phyloP scores from a whole-genome alignment of 2,888 invertebrate species.

The Lumbricus terrestris region DNA sequence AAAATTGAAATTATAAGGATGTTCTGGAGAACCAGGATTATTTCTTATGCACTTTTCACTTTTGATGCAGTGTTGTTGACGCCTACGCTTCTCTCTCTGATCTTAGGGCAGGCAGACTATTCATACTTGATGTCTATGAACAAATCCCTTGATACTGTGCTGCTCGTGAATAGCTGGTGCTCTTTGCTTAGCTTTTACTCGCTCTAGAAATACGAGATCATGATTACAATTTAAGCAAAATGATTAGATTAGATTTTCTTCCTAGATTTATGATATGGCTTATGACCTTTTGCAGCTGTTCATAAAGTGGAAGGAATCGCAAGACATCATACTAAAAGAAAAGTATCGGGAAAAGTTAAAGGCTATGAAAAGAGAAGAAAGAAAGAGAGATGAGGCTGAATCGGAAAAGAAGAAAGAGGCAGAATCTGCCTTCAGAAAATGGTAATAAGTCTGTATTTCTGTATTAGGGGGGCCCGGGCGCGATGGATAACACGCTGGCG shows the following conservation, averaged over 20 bases:
- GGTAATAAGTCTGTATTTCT: neutral
- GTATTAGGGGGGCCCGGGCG: no score
- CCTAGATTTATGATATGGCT: neutral
- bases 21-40: no score
- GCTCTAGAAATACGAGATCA: no score
- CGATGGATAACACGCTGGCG: no score
- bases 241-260: neutral
- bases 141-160: no score
- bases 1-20: no score
- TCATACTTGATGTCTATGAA: neutral
- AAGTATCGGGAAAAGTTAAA: neutral
- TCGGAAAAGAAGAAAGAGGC: neutral
- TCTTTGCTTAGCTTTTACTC: no score
- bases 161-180: no score
- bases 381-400: neutral
- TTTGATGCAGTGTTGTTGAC: neutral
- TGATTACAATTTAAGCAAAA: neutral
- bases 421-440: slow-evolving; percentile 11
- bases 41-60: neutral
- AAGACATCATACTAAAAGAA: neutral
- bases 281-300: slow-evolving; percentile 8
- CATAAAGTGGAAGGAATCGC: neutral
- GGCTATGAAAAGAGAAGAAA: neutral
- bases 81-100: neutral
- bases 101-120: no score